Evolutionary conservation across 1,140 invertebrate species (phyloP), one percentile per base, ranked within the genome.

Genomic region (Hyles euphorbiae): DNA sequence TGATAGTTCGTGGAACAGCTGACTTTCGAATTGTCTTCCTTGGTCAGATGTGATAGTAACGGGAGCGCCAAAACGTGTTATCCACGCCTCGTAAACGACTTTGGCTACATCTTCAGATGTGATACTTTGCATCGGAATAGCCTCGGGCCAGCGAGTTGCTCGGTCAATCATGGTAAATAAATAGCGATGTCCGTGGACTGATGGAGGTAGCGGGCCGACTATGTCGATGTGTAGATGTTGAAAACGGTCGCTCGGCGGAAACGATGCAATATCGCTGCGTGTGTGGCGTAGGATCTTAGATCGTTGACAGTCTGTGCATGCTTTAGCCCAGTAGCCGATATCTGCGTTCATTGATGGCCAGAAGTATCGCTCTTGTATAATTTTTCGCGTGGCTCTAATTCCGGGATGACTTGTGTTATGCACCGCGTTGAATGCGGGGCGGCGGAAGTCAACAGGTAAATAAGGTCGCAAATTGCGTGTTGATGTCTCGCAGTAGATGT

Each of bases 1-100:
- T 22, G 45, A 63, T 12, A 78, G 46, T 7, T 58, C 7, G 22
- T 58, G 34, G 22, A 79, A 83, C 0, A 85, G 47, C 45, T 57
- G 47, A 8, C 53, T 58, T 46, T 67, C 63, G 22, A 73, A 76
- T 56, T 75, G 70, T 9, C 61, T 45, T 22, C 74, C 78, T 61
- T 78, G 78, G 51, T 90, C 86, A 0, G 72, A 74, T 10, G 74
- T 83, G 9, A 85, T 66, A 22, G 34, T 61, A 0, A 53, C 6
- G 0, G 78, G 77, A 34, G 33, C 40, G 6, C 61, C 61, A 53
- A 55, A 60, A 11, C 55, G 22, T 1, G 40, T 9, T 11, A 58
- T 52, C 48, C 56, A 58, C 5, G 7, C 3, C 3, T 52, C n/a
- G n/a, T 61, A 56, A 3, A 61, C n/a, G 3, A 43, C 11, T n/a